phyloP scores from a whole-genome alignment of 2,888 invertebrate genomes.

The Caradrina kadenii region DNA sequence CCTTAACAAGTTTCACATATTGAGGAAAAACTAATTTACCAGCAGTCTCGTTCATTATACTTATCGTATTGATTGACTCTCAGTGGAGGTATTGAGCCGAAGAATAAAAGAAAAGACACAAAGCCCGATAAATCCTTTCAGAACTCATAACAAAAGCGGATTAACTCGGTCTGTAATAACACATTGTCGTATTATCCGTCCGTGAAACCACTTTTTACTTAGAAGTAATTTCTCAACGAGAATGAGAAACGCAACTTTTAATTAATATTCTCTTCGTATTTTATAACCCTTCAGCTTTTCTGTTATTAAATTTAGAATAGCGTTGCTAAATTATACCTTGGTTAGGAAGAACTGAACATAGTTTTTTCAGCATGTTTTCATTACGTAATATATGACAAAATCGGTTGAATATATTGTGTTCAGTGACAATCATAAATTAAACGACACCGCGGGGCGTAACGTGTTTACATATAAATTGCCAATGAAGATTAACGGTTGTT shows the following conservation, averaged over 20 bases:
- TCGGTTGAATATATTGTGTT: background rate
- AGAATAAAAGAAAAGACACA: conserved; percentile 73
- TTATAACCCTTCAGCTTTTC: conserved; percentile 54
- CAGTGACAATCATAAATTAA: conserved; percentile 17
- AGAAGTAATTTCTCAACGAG: conserved; percentile 69
- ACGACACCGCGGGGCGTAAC: conserved; percentile 6
- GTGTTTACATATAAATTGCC: conserved; percentile 53
- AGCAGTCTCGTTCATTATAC: conserved; percentile 28
- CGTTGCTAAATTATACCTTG: conserved; percentile 40
- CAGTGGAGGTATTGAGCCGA: conserved; percentile 69
- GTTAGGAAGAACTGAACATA: background rate
- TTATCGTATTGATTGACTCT: conserved; percentile 63
- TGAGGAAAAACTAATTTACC: conserved; percentile 25
- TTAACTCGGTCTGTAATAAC: conserved; percentile 81
- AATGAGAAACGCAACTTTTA: conserved; percentile 66
- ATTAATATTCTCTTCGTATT: conserved; percentile 68
- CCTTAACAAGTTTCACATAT: background rate
- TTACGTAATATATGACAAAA: background rate
- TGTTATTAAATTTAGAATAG: conserved; percentile 53
- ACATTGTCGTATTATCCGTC: conserved; percentile 75
- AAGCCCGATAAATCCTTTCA: conserved; percentile 78
- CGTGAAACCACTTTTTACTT: conserved; percentile 73
- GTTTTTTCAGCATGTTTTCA: background rate
- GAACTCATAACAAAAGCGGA: conserved; percentile 83
- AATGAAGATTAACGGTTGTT: conserved; percentile 46